Base-by-base conservation (phyloP, 2,797 vertebrate genomes). In the Rhabdomys pumilio region DNA sequence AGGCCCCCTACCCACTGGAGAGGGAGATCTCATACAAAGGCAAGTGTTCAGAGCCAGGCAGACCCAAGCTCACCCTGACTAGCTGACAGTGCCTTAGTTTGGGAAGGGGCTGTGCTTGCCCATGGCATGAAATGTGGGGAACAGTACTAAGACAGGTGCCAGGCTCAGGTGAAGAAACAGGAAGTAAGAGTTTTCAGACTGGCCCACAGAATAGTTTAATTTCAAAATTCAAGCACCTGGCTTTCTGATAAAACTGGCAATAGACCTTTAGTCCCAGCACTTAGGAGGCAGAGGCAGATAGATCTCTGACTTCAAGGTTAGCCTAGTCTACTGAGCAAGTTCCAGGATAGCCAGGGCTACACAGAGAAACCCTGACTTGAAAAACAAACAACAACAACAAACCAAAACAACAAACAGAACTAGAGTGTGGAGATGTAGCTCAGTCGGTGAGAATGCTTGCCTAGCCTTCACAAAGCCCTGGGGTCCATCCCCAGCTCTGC, bases 181-280 rank as follows among this genome's bases (percentile, higher is more conserved):
- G n/a, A 76, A 81, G 83, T 38, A 53, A 47, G 65, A 90, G 31
- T 90, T 88, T 76, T 50, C 73, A 91, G 81, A 83, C 50, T 80
- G 90, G 75, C 13, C 77, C 6, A 15, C 14, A 77, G 44, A n/a
- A 0, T 91, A 63, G 50, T 82, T 93, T 75, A 53, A 84, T 92
- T 86, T 93, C n/a, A 63, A 90, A 89, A 24, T 17, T 20, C 41
- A 77, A 63, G 72, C 38, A 44, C 38, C n/a, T 44, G 19, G 72
- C 11, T 89, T 80, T 55, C 89, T 72, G 63, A 75, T 20, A n/a
- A 63, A 69, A 41, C 50, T 72, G 67, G 67, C 17, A 38, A 72
- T 38, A 19, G 67, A 20, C 7, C n/a, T 72, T 72, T 72, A 72
- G 20, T 19, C n/a, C n/a, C n/a, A 38, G 67, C 67, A 20, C 67